Percentiles rank a stretch among this genome's conserved stretches.
These are phyloP conservation scores for Diceros bicornis DNA, from an alignment of 2,797 vertebrate species.

Conservation along the genomic window DNA sequence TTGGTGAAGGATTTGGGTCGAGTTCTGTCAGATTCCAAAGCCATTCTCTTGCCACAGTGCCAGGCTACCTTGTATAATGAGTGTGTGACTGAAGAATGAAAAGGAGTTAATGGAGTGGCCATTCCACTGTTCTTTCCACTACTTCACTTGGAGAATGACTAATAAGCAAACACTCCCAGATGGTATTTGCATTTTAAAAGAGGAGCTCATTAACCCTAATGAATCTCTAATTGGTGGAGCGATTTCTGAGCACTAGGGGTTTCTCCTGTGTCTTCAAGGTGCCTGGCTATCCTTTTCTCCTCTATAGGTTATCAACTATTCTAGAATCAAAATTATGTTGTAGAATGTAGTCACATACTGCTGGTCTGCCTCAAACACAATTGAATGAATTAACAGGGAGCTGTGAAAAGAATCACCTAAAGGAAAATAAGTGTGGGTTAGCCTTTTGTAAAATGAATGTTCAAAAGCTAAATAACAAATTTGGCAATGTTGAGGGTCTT, in stretches of 20 bases:
- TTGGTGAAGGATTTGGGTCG: constrained; percentile 37
- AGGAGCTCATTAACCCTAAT: constrained; percentile 81
- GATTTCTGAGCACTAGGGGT: constrained; percentile 60
- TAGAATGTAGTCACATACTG: constrained; percentile 28
- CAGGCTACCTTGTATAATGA: constrained; percentile 71
- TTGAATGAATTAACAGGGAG: not conserved
- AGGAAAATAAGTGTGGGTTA: constrained; percentile 27
- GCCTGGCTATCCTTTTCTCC: constrained; percentile 36
- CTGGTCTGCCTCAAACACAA: not conserved
- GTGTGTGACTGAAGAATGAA: constrained; percentile 50
- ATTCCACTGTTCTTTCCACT: constrained; percentile 71
- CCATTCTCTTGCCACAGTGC: constrained; percentile 21
- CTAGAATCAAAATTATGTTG: constrained; percentile 17
- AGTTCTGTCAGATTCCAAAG: constrained; percentile 63
- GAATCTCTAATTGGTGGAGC: constrained; percentile 81
- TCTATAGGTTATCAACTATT: not conserved
- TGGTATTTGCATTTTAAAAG: constrained; percentile 84
- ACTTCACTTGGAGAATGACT: constrained; percentile 74
- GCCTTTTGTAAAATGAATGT: not conserved
- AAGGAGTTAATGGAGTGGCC: constrained; percentile 65
- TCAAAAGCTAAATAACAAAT: constrained; percentile 24
- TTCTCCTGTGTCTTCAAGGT: constrained; percentile 73
- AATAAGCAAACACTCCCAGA: constrained; percentile 76
- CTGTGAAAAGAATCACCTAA: constrained; percentile 16
- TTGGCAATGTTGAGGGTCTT: not conserved